Percentiles rank a stretch among this genome's conserved stretches.
Evolutionary conservation across 37 sponge, comb jelly and placozoan species (phyloP).

Genomic region (Theonella swinhoei): DNA sequence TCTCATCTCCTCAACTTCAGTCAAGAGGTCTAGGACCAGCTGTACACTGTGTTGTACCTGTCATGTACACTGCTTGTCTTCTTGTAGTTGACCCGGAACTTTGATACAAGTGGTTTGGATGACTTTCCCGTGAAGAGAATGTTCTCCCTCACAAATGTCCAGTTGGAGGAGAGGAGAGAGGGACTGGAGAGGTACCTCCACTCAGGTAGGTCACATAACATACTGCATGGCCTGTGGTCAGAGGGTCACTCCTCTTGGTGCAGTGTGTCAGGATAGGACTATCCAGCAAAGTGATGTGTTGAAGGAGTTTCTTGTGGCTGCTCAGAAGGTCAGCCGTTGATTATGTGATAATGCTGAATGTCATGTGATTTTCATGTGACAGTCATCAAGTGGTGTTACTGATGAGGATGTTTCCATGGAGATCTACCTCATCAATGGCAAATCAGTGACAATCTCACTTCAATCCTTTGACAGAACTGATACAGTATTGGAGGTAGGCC

Average conservation of each 20-base stretch:
- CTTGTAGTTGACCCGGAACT: constrained; percentile 37
- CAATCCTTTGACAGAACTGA: constrained; percentile 16
- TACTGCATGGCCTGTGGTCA: background rate
- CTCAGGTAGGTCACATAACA: constrained; percentile 9
- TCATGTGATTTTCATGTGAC: background rate
- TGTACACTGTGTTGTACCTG: background rate
- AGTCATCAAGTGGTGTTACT: constrained; percentile 42
- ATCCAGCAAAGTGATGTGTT: constrained; percentile 42
- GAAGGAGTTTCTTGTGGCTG: constrained; percentile 63
- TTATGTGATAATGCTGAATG: background rate
- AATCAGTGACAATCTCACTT: constrained; percentile 19
- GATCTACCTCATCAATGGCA: constrained; percentile 59
- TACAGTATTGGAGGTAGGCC: constrained; percentile 52
- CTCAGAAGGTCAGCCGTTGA: constrained; percentile 32
- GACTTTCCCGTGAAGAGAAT: constrained; percentile 48
- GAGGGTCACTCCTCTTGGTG: background rate
- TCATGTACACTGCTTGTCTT: background rate
- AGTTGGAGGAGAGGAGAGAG: constrained; percentile 33
- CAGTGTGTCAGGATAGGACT: constrained; percentile 43
- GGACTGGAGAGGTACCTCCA: constrained; percentile 50
- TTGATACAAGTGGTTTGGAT: constrained; percentile 18
- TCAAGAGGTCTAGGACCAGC: constrained; percentile 47
- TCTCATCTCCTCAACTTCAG: constrained; percentile 58
- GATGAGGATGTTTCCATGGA: constrained; percentile 16
- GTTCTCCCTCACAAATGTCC: constrained; percentile 11